Evolutionary conservation across 2,888 invertebrate species (phyloP), one percentile per base, ranked within the genome.

Genomic region (Patella depressa): DNA sequence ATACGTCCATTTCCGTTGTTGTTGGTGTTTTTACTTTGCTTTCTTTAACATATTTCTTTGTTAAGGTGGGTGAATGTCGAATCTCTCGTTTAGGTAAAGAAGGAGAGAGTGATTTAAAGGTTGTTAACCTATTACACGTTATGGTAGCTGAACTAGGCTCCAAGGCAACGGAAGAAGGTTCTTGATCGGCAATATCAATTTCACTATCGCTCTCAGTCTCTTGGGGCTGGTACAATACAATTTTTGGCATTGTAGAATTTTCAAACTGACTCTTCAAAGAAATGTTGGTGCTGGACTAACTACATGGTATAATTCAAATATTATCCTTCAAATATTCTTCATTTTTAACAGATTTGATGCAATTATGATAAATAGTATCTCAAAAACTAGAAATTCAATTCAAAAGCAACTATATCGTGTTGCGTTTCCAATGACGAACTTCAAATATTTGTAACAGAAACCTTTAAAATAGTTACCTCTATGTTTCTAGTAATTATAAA

Each of bases 1-100:
- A 69, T 73, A 73, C 53, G 54, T 70, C 55, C 19, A 65, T 65
- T 65, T 65, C 65, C 24, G 65, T 24, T 24, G 65, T 65, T 24
- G 65, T 19, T 65, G 19, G 19, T 0, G 24, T 9, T 65, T 24
- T 24, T 4, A 12, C 12, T 24, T 65, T 65, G 11, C 24, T 19
- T 24, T 65, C 24, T 3, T 12, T 24, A 4, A 7, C 19, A 65
- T 3, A 24, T 24, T 65, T 65, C 12, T 24, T 9, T 11, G 24
- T 24, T 65, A 24, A 19, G 19, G 65, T 24, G 11, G 19, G 24
- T 65, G 65, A 65, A 24, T 24, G 19, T n/a, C 19, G 19, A 19
- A 65, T 24, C 12, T 24, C 19, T 65, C 15, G 19, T 19, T 7
- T 65, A 11, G 24, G 14, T 65, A 14, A 24, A 24, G 19, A 24